A percentile compares a stretch with the other conserved stretches of the same genome.
Evolutionary conservation across 2,797 vertebrate genomes (phyloP).

Genomic region (Melanotaenia maccullochi): DNA sequence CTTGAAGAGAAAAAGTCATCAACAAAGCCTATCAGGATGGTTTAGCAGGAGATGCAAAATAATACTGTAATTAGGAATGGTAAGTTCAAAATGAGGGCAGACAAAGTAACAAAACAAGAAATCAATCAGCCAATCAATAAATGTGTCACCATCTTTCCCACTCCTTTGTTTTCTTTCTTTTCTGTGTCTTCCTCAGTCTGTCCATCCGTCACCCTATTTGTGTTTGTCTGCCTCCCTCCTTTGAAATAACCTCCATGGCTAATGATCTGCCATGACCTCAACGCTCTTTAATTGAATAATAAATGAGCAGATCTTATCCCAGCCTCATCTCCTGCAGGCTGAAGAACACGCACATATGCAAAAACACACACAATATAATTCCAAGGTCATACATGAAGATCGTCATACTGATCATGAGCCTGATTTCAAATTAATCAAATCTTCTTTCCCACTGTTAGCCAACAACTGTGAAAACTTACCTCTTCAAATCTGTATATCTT

Average conservation of each 20-base stretch:
- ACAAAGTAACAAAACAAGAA: constrained; percentile 22
- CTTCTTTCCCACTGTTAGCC: background rate
- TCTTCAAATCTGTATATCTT: too few relatives aligned
- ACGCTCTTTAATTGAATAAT: constrained; percentile 81
- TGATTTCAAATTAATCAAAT: background rate
- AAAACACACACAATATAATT: constrained; percentile 14
- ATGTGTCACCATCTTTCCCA: constrained; percentile 15
- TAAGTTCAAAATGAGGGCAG: constrained; percentile 28
- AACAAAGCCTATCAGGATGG: constrained; percentile 25
- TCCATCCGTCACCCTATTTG: constrained; percentile 10
- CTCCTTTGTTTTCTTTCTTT: background rate
- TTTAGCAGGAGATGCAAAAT: background rate
- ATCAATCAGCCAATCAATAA: constrained; percentile 17
- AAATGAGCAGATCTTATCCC: constrained; percentile 78
- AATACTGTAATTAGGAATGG: constrained; percentile 20
- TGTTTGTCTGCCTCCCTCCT: constrained; percentile 43
- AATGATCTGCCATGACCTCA: constrained; percentile 76
- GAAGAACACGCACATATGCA: constrained; percentile 25
- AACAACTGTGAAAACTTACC: background rate
- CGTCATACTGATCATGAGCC: background rate
- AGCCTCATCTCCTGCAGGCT: constrained; percentile 51
- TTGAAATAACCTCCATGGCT: constrained; percentile 72
- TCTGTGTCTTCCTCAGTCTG: background rate
- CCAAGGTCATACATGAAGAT: constrained; percentile 56
- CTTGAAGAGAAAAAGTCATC: constrained; percentile 37